A percentile compares a stretch with the other conserved stretches of the same genome.
Evolutionary conservation across 2,113 vertebrate genomes (phyloP).

Genomic region (Riparia riparia): DNA sequence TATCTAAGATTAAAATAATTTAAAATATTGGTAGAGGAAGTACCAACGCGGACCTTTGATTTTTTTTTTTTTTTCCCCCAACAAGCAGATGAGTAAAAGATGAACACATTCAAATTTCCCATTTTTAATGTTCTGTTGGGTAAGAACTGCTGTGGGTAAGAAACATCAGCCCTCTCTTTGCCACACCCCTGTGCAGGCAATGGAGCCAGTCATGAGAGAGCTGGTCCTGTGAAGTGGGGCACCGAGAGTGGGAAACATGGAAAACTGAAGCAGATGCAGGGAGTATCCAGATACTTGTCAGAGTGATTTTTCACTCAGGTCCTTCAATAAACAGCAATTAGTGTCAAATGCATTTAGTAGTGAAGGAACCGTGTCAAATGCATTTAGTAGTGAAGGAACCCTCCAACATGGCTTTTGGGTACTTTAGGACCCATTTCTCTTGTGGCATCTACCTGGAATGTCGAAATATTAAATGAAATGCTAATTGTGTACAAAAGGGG

Average conservation of each 20-base stretch:
- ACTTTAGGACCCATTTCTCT: conserved; percentile 42
- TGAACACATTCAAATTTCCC: not conserved
- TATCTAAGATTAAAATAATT: not conserved
- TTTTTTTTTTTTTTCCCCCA: not conserved
- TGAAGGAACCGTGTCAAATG: conserved; percentile 46
- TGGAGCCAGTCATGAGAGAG: not conserved
- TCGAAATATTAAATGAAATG: conserved; percentile 48
- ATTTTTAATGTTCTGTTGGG: not conserved
- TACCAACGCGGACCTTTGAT: not conserved
- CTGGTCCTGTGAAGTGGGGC: not conserved
- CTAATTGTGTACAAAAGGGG: conserved; percentile 38
- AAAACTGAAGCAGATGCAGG: not conserved
- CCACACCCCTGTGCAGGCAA: not conserved
- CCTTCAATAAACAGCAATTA: conserved; percentile 51
- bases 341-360: conserved; percentile 43
- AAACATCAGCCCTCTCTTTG: not conserved
- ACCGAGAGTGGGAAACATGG: not conserved
- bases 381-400: conserved; percentile 35
- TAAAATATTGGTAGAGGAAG: not conserved
- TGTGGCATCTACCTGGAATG: not conserved
- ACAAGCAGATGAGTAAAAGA: not conserved
- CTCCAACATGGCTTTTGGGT: not conserved
- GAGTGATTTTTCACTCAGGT: not conserved
- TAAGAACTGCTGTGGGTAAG: not conserved
- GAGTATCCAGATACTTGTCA: not conserved